Evolutionary conservation across 1,140 invertebrate species (phyloP).

Genomic region (Orius insidiosus): DNA sequence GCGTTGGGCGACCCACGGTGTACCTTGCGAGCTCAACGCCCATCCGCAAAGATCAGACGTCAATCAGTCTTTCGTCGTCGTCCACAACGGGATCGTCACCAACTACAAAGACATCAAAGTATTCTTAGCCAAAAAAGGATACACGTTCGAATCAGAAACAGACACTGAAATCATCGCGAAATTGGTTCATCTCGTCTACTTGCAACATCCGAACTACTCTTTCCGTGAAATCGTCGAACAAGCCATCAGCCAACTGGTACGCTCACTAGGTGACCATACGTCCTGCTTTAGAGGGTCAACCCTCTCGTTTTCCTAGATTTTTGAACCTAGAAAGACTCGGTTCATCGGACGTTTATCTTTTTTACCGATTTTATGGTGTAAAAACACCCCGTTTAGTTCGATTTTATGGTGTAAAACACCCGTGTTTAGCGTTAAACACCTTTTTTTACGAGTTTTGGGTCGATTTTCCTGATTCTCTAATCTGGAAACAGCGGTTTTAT

Average conservation of each 20-base stretch:
- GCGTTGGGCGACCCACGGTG: constrained; percentile 55
- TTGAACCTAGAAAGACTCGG: too few relatives aligned
- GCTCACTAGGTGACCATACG: too few relatives aligned
- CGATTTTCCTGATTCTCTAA: too few relatives aligned
- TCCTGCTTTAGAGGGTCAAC: too few relatives aligned
- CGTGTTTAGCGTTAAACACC: too few relatives aligned
- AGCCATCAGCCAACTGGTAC: constrained; percentile 37
- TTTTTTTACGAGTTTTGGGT: too few relatives aligned
- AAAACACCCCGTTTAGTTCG: too few relatives aligned
- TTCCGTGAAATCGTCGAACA: neutral
- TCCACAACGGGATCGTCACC: constrained; percentile 58
- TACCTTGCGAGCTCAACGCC: constrained; percentile 40
- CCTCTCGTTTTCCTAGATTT: too few relatives aligned
- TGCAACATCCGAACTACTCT: constrained; percentile 27
- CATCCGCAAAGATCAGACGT: constrained; percentile 47
- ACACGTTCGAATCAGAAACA: neutral
- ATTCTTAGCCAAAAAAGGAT: neutral
- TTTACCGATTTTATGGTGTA: too few relatives aligned
- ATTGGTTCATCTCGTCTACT: neutral
- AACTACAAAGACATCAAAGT: constrained; percentile 38
- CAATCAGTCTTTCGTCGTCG: constrained; percentile 54
- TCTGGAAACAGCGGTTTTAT: too few relatives aligned
- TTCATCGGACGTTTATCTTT: too few relatives aligned
- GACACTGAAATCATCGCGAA: constrained; percentile 1
- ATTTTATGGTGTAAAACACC: too few relatives aligned